Base-by-base conservation (phyloP, 1,140 invertebrate species). In the Manduca sexta region DNA sequence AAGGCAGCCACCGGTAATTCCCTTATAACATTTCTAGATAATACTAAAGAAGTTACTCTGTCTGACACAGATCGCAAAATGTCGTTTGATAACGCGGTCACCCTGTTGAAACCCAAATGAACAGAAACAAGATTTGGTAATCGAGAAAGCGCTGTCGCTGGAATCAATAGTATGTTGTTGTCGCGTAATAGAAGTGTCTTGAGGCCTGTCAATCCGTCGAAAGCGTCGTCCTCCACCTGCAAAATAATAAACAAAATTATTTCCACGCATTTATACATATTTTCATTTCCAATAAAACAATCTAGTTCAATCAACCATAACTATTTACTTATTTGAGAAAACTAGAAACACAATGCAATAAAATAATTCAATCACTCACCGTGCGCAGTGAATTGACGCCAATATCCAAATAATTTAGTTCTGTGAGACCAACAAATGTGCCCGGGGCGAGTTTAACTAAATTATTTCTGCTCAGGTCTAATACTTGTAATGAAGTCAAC, bases 311-410 rank as follows among this genome's bases (percentile, higher is more conserved):
- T 26, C 4, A 26, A 5, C 8, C 21, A 26, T 5, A 26, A n/a
- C n/a, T n/a, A 26, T 26, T 8, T 26, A 26, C 21, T 26, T 26
- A 26, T 8, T 26, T 26, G 4, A 26, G 7, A 5, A 26, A 26
- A 5, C 8, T 8, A 1, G 7, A 34, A n/a, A 7, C 1, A 7
- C 34, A 2, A 33, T 11, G 34, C 6, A 17, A 1, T 31, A 31
- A 30, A 45, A n/a, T 6, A 11, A 33, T 12, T 31, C 26, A 47
- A 15, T 31, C 16, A 86, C 89, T 89, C 88, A 96, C 94, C 53
- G 94, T 95, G 67, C 95, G 88, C 15, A 97, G 77, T 13, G 93
- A 92, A 74, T 97, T 97, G 1, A 96, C 90, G 56, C 94, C 94
- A 4, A 97, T 87, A 73, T 96, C 93, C 41, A 97, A 84, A 58